Evolutionary conservation across 2,113 vertebrate genomes (phyloP), one percentile per base, ranked within the genome.

Genomic region (Edolisoma coerulescens): DNA sequence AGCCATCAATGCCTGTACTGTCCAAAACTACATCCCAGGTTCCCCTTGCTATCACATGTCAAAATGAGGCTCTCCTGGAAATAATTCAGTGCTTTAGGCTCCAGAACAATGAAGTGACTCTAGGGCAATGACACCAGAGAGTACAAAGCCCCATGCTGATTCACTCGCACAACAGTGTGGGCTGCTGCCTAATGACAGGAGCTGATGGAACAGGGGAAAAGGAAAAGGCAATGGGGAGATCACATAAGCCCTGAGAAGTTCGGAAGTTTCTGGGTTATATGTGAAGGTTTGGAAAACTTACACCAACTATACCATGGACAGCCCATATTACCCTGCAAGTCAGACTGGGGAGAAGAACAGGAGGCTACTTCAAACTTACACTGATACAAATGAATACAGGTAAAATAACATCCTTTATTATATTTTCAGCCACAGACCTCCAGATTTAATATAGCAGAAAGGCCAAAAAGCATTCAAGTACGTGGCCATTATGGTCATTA

Each of bases 401-500:
- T 67, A 45, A 75, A 89, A 86, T 79, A 61, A 84, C 47, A 47
- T 56, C 11, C 26, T 93, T 64, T 60, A n/a, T 70, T 91, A 2
- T 76, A 37, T 86, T 97, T 97, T 84, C 84, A 96, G 88, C 70
- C 59, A 35, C 89, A 63, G 85, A 81, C 59, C 52, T 97, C 76
- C 28, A 96, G 97, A 97, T 91, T 96, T 77, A 97, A 95, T 50
- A 65, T 87, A 41, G 50, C 84, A 74, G 96, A 88, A 91, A 95
- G 89, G 13, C 91, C 95, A 86, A 78, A 90, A 65, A 50, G 64
- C 50, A 75, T 84, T 49, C 95, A 87, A 91, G 60, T 87, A 3
- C 80, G 9, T 90, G 96, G 91, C 49, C 95, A 77, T 63, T 99
- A 98, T 89, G 95, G 92, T 35, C 97, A 98, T 94, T 98, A 98